Conservation (phyloP, 2,113 vertebrate species). For the Cryptotis parvus region DNA sequence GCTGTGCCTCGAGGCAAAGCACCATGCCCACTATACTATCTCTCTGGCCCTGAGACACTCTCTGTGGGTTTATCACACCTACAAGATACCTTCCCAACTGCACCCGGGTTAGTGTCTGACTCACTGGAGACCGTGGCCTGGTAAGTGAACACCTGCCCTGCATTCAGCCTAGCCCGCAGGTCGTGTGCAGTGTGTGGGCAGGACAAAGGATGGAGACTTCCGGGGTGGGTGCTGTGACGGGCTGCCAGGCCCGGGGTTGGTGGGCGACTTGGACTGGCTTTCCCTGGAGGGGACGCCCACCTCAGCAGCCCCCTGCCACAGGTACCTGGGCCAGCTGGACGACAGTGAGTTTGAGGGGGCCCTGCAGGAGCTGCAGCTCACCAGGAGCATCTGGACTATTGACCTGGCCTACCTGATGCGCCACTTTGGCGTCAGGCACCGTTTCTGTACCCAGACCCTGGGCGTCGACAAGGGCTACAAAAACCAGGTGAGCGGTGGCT, state of each 20-base stretch:
- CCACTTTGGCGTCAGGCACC: constrained; percentile 94
- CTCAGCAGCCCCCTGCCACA: constrained; percentile 70
- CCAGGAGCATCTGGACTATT: constrained; percentile 98
- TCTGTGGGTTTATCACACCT: too few species aligned
- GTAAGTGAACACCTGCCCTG: too few species aligned
- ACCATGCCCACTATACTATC: too few species aligned
- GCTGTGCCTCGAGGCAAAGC: not conserved
- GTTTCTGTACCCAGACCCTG: constrained; percentile 97
- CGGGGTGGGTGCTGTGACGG: not conserved
- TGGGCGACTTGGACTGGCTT: not conserved
- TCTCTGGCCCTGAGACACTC: too few species aligned
- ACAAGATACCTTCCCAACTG: too few species aligned
- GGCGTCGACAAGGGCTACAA: constrained; percentile 98
- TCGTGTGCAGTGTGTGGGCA: not conserved
- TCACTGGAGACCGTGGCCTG: too few species aligned
- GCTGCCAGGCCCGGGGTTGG: fast-evolving
- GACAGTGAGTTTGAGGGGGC: constrained; percentile 94
- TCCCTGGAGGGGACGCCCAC: not conserved
- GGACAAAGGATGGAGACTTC: not conserved
- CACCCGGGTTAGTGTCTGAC: too few species aligned
- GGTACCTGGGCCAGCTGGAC: constrained; percentile 94
- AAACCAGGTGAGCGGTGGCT: constrained; percentile 89
- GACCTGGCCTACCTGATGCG: constrained; percentile 98
- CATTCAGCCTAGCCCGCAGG: too few species aligned
- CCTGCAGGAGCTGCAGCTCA: constrained; percentile 94